Percentiles rank a stretch among this genome's conserved stretches.
These are phyloP conservation scores for Lagodon rhomboides DNA, from an alignment of 2,797 vertebrate species.

Conservation along the genomic window DNA sequence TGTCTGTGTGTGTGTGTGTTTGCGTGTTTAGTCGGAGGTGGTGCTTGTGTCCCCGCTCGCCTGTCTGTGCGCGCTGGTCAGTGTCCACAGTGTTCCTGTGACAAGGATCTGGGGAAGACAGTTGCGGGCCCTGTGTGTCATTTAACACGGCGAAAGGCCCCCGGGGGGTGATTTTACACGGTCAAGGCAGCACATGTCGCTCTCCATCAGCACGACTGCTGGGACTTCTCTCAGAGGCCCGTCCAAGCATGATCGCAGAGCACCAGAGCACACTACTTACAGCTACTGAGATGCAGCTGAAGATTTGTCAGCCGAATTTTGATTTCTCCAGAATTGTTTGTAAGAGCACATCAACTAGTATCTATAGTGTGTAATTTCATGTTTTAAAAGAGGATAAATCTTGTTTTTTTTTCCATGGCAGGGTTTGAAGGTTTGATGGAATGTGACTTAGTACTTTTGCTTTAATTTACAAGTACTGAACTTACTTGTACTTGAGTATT, in stretches of 20 bases:
- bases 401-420: not conserved
- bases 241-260: constrained; percentile 9
- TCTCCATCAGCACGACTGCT: constrained; percentile 64
- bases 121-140: constrained; percentile 73
- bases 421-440: not conserved
- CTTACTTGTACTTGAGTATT: too few relatives aligned
- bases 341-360: not conserved
- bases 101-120: constrained; percentile 72
- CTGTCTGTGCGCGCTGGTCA: constrained; percentile 62
- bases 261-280: constrained; percentile 8
- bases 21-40: constrained; percentile 68
- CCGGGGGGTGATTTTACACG: constrained; percentile 67
- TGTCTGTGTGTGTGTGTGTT: constrained; percentile 63
- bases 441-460: too few relatives aligned
- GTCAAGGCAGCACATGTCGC: constrained; percentile 70
- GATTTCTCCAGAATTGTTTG: not conserved
- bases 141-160: constrained; percentile 70
- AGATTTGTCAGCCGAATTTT: not conserved
- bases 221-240: constrained; percentile 47
- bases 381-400: not conserved
- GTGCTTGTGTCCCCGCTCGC: constrained; percentile 65
- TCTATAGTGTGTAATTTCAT: not conserved
- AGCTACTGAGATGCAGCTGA: not conserved
- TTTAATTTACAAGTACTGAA: too few relatives aligned
- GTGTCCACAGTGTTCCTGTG: constrained; percentile 80